A percentile compares a stretch with the other conserved stretches of the same genome.
Conservation (phyloP, 2,113 vertebrate genomes). For the Notothenia coriiceps region DNA sequence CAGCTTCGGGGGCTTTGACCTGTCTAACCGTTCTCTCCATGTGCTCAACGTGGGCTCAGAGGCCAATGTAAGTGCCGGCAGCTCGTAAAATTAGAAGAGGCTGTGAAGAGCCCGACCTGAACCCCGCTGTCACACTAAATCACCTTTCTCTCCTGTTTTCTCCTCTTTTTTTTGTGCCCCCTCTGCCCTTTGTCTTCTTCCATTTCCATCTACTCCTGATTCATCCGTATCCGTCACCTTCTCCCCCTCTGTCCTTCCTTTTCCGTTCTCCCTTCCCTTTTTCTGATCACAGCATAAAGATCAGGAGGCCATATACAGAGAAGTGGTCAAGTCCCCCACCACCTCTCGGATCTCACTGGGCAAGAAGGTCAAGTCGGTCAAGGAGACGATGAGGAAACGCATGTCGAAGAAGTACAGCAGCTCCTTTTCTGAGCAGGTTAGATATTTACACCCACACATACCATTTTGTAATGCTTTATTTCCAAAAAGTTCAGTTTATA, state of each 20-base stretch:
- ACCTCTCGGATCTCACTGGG: conserved; percentile 96
- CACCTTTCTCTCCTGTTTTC: background rate
- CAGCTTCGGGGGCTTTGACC: conserved; percentile 98
- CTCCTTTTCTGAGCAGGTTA: conserved; percentile 93
- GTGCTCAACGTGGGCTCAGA: conserved; percentile 88
- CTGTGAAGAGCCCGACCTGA: background rate
- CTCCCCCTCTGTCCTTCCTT: background rate
- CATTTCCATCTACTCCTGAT: background rate
- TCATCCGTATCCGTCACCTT: background rate
- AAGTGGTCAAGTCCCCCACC: conserved; percentile 94
- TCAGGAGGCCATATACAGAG: conserved; percentile 93
- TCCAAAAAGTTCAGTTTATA: background rate
- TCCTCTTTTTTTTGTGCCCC: conserved; percentile 9
- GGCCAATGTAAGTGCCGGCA: conserved; percentile 86
- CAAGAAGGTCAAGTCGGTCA: conserved; percentile 99
- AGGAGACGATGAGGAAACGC: conserved; percentile 98
- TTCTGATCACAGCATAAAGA: conserved; percentile 87
- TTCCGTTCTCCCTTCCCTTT: background rate
- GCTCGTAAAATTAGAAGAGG: background rate
- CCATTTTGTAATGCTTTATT: background rate
- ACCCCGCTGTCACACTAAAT: conserved; percentile 23
- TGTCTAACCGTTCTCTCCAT: conserved; percentile 95
- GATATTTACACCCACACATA: conserved; percentile 12
- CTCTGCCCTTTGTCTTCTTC: conserved; percentile 1
- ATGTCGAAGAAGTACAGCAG: conserved; percentile 99